Conservation (phyloP, 2,888 invertebrate genomes). For the Plagodis pulveraria region DNA sequence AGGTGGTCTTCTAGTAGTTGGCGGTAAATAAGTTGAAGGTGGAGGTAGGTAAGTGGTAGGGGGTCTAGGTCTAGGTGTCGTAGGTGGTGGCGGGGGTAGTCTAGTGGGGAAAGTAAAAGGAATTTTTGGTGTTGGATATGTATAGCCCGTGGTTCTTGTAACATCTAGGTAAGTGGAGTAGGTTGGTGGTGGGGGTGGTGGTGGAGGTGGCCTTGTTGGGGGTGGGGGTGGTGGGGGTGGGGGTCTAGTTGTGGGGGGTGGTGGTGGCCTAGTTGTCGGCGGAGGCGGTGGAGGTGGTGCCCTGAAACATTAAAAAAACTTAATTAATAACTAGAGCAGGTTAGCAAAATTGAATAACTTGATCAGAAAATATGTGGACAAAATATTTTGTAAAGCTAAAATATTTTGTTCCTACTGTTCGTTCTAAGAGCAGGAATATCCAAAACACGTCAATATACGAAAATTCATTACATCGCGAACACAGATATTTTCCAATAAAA, state of each 20-base stretch:
- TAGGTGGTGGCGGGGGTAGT: conserved; percentile 24
- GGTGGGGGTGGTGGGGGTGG: conserved; percentile 38
- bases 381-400: too few species aligned
- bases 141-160: conserved; percentile 57
- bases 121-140: conserved; percentile 50
- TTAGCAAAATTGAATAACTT: too few species aligned
- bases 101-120: conserved; percentile 42
- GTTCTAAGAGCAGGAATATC: too few species aligned
- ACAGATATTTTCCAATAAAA: too few species aligned
- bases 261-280: conserved; percentile 39
- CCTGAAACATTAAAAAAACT: conserved; percentile 5
- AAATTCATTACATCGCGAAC: too few species aligned
- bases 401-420: too few species aligned
- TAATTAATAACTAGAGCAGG: too few species aligned
- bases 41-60: conserved; percentile 39
- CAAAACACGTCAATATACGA: too few species aligned
- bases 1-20: conserved; percentile 30
- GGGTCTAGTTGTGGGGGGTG: conserved; percentile 19
- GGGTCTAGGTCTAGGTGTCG: conserved; percentile 35
- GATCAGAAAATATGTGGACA: too few species aligned
- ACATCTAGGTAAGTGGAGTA: conserved; percentile 37
- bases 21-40: conserved; percentile 33
- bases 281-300: conserved; percentile 26
- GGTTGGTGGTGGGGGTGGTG: conserved; percentile 12
- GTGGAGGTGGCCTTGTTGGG: conserved; percentile 35